These are phyloP conservation scores for Aptenodytes patagonicus DNA, from an alignment of 2,113 vertebrate species.

Conservation along the genomic window DNA sequence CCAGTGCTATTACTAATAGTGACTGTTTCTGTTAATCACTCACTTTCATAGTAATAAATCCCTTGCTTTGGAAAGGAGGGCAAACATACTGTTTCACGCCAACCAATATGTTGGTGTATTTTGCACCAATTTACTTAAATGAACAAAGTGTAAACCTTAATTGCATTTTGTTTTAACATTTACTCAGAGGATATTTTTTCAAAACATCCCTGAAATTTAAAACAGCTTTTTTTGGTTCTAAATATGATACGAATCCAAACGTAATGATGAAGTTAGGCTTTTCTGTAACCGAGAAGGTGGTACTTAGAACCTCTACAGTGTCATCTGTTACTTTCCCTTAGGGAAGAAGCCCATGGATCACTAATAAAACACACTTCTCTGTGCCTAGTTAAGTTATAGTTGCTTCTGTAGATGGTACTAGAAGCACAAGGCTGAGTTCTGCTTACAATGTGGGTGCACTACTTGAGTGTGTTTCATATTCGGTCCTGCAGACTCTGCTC, in stretches of 20 bases:
- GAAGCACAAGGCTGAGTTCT: neutral
- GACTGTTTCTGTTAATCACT: neutral
- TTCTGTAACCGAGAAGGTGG: neutral
- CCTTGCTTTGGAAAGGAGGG: neutral
- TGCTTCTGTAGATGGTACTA: neutral
- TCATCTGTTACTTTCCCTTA: neutral
- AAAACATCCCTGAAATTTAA: neutral
- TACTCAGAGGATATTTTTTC: neutral
- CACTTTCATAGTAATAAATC: neutral
- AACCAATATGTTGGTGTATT: neutral
- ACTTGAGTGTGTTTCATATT: neutral
- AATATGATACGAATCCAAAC: neutral
- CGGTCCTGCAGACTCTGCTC: neutral
- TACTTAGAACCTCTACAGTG: neutral
- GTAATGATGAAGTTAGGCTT: neutral
- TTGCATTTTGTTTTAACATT: conserved; percentile 4
- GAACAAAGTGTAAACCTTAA: neutral
- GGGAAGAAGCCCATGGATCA: neutral
- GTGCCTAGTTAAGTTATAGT: neutral
- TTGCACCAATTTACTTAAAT: neutral
- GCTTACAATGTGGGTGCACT: neutral
- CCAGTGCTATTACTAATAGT: neutral
- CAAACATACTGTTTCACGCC: neutral
- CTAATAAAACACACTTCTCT: neutral
- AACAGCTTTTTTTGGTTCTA: neutral